Conservation (phyloP, 2,113 vertebrate species). For the Phoenicopterus ruber region DNA sequence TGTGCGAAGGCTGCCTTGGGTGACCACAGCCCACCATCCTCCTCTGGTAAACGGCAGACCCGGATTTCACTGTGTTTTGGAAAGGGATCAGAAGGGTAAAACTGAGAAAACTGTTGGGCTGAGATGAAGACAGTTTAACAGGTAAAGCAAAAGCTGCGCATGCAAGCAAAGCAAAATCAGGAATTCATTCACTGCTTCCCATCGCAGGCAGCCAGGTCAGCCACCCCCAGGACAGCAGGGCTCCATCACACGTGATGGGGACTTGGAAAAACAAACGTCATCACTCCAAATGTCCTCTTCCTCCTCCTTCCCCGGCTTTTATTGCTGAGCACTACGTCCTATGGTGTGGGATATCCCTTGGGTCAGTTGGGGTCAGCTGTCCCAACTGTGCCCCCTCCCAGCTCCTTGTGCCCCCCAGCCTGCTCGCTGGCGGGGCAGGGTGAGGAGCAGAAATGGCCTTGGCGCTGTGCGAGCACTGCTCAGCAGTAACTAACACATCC, state of each 20-base stretch:
- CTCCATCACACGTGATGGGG: rapidly evolving
- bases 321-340: rapidly evolving
- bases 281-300: neutral
- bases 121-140: neutral
- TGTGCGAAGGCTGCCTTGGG: neutral
- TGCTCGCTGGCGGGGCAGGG: neutral
- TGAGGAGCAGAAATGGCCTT: neutral
- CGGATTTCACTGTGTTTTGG: neutral
- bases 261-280: neutral
- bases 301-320: no score
- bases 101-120: neutral
- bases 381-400: rapidly evolving
- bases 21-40: neutral
- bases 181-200: neutral
- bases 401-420: neutral
- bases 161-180: neutral
- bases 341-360: neutral
- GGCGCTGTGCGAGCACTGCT: rapidly evolving
- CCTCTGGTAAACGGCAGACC: neutral
- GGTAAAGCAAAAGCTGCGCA: neutral
- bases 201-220: neutral
- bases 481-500: rapidly evolving
- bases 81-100: neutral
- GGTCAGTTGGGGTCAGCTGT: neutral
- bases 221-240: neutral